A percentile compares a stretch with the other conserved stretches of the same genome.
Conservation (phyloP, 2,888 invertebrate species). For the Conchocele bisecta region DNA sequence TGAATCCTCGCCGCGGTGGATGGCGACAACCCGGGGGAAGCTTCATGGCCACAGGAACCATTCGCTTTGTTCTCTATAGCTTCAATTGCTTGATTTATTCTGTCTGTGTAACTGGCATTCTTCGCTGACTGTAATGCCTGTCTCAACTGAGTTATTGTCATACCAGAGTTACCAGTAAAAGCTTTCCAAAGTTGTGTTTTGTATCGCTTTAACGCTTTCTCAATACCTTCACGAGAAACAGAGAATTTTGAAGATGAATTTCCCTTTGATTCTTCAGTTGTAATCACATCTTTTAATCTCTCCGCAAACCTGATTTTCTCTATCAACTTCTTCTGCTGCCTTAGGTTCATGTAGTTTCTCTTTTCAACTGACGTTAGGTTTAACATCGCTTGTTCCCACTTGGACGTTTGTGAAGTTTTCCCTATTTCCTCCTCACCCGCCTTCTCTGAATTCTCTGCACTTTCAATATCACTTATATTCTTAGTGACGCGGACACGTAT, state of each 20-base stretch:
- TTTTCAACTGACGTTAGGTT: conserved; percentile 23
- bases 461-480: conserved; percentile 36
- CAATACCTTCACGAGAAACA: conserved; percentile 53
- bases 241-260: conserved; percentile 41
- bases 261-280: conserved; percentile 47
- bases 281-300: conserved; percentile 46
- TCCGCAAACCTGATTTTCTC: conserved; percentile 61
- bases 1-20: conserved; percentile 37
- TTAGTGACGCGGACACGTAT: conserved; percentile 69
- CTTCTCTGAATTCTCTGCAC: conserved; percentile 40
- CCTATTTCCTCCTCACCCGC: conserved; percentile 17
- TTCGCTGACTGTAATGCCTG: conserved; percentile 44
- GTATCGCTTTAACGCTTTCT: conserved; percentile 55
- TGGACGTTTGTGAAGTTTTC: neutral
- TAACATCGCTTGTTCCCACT: conserved; percentile 7
- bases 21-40: conserved; percentile 1
- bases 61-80: neutral
- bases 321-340: conserved; percentile 48
- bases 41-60: neutral
- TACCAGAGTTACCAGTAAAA: conserved; percentile 46
- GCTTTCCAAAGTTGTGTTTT: conserved; percentile 56
- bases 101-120: conserved; percentile 3
- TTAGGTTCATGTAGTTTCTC: conserved; percentile 26
- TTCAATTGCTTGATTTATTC: conserved; percentile 2
- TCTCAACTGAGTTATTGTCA: conserved; percentile 40